Base-by-base conservation (phyloP, 92 coral and sea anemone species). In the Palythoa caribaeorum region DNA sequence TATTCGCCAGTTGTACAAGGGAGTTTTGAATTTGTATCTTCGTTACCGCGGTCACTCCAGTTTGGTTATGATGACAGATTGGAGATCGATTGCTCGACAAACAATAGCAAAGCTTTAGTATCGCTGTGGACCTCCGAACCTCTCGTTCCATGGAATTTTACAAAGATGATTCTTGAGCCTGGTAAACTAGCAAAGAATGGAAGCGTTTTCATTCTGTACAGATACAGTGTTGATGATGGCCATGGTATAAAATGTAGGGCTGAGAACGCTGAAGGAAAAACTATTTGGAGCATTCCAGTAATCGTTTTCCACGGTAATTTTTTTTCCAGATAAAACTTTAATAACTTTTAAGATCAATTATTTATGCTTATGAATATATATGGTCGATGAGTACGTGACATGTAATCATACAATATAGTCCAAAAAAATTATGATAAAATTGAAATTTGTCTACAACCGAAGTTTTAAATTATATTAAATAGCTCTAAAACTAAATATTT, bases 61-160 rank as follows among this genome's bases (percentile, higher is more conserved):
- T 70, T 70, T 38, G 75, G 75, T 11, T 13, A 20, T 35, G 47
- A 70, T 15, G 44, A 70, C 17, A 36, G 75, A 70, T 15, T 70
- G 48, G 75, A 35, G 13, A 15, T 70, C 13, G 40, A 70, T 70
- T 70, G 75, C 38, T 6, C 75, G 7, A 70, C 75, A 36, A 70
- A 70, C 47, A 12, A 38, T 14, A 70, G 75, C 19, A 70, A 70
- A 10, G 75, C 75, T 8, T 20, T 12, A 70, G 47, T 70, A 2
- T 70, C 75, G n/a, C 2, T 70, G 28, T 70, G 75, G 75, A 70
- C 47, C 17, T 70, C 75, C 39, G 3, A 28, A 70, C 75, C 75
- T 35, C 44, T 70, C 36, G 16, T 35, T 11, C 75, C 47, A 3
- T 70, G 75, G 75, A 70, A 70, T 70, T 70, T 70, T 12, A 70